phyloP scores from a whole-genome alignment of 2,797 vertebrate species.

The Gallinago solitaria region DNA sequence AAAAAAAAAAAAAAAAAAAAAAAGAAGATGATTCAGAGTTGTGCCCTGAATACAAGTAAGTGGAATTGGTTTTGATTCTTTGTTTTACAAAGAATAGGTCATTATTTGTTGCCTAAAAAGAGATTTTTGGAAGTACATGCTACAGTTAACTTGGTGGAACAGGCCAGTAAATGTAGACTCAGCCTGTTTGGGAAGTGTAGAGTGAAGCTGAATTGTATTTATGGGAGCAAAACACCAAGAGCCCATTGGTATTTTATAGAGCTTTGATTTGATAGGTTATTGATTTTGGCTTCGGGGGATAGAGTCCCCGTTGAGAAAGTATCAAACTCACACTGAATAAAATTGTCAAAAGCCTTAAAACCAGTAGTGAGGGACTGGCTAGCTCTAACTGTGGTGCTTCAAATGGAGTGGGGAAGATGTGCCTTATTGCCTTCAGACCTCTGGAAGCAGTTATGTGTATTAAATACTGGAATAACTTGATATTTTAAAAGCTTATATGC shows the following conservation, averaged over 20 bases:
- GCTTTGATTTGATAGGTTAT: slow-evolving; percentile 81
- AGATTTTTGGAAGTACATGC: slow-evolving; percentile 24
- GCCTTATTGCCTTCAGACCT: slow-evolving; percentile 73
- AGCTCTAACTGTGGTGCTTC: slow-evolving; percentile 46
- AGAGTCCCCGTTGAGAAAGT: slow-evolving; percentile 70
- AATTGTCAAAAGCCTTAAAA: slow-evolving; percentile 74
- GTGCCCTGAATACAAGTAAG: neutral
- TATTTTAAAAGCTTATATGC: slow-evolving; percentile 81
- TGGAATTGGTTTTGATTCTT: neutral
- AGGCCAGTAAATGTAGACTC: slow-evolving; percentile 56
- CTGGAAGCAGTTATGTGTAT: slow-evolving; percentile 81
- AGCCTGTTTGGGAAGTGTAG: slow-evolving; percentile 61
- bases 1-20: neutral
- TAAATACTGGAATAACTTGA: slow-evolving; percentile 82
- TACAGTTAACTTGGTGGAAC: slow-evolving; percentile 53
- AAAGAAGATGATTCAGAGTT: neutral
- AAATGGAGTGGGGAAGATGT: slow-evolving; percentile 74
- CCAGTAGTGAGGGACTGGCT: slow-evolving; percentile 65
- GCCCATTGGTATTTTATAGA: slow-evolving; percentile 74
- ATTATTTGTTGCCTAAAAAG: slow-evolving; percentile 53
- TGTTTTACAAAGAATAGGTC: neutral
- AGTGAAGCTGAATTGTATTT: slow-evolving; percentile 68
- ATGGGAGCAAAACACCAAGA: slow-evolving; percentile 67
- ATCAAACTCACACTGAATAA: slow-evolving; percentile 76
- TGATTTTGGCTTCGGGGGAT: slow-evolving; percentile 78